Conservation (phyloP, 1,140 invertebrate species). For the Trichonephila inaurata region DNA sequence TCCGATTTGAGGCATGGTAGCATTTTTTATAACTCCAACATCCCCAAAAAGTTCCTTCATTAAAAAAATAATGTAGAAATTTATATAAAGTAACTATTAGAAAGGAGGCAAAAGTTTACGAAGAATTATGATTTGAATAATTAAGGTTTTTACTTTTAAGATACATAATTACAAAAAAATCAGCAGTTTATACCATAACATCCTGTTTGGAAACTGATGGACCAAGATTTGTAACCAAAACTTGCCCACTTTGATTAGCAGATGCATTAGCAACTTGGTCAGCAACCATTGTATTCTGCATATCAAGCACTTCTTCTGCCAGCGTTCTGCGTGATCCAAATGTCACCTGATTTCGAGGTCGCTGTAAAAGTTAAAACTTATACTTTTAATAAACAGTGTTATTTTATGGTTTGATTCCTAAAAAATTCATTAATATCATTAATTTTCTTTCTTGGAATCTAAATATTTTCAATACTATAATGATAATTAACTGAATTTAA, state of each 20-base stretch:
- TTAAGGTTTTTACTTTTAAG: no score
- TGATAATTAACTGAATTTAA: no score
- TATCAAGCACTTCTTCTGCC: conserved; percentile 38
- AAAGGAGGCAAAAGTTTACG: neutral
- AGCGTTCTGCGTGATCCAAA: neutral
- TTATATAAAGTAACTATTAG: neutral
- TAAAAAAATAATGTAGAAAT: neutral
- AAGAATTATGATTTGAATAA: neutral
- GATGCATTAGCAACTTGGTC: conserved; percentile 14
- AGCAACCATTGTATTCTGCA: conserved; percentile 62
- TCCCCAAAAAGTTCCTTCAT: conserved; percentile 63
- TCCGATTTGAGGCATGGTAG: conserved; percentile 38
- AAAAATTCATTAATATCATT: no score
- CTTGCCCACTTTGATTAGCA: neutral
- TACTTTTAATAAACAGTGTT: neutral
- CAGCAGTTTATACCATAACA: conserved; percentile 9
- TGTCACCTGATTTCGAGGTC: neutral
- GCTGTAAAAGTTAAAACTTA: neutral
- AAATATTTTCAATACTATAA: no score
- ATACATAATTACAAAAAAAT: no score
- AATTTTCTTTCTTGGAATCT: no score
- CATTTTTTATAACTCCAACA: conserved; percentile 47
- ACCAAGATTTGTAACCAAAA: conserved; percentile 36
- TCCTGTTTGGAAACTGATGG: conserved; percentile 59
- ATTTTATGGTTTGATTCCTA: neutral